phyloP scores from a whole-genome alignment of 2,888 invertebrate genomes.

The Luffia ferchaultella region DNA sequence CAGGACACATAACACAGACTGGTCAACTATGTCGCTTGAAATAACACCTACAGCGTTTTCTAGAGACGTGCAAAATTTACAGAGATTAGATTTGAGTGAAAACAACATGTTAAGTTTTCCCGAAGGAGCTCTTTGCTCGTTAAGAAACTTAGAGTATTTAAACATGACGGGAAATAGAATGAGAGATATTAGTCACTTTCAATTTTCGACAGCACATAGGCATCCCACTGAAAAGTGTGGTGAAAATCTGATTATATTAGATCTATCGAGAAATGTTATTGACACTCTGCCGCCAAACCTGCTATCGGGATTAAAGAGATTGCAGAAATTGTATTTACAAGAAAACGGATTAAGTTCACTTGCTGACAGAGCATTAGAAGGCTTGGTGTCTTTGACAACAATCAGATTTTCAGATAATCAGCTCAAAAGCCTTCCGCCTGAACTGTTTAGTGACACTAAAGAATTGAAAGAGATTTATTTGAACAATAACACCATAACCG shows the following conservation, averaged over 20 bases:
- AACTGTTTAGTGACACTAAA: conserved; percentile 80
- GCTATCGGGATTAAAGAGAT: conserved; percentile 73
- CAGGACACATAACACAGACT: conserved; percentile 84
- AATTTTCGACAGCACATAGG: conserved; percentile 68
- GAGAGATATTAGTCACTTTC: conserved; percentile 76
- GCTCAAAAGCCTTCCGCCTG: conserved; percentile 81
- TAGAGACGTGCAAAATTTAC: conserved; percentile 75
- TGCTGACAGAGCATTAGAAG: conserved; percentile 81
- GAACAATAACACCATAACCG: conserved; percentile 83
- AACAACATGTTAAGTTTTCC: conserved; percentile 85
- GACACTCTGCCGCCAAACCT: conserved; percentile 76
- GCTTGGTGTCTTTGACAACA: conserved; percentile 74
- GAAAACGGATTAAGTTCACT: conserved; percentile 79
- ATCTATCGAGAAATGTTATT: conserved; percentile 81
- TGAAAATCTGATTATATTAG: conserved; percentile 73
- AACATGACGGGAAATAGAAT: conserved; percentile 84
- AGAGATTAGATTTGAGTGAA: conserved; percentile 78
- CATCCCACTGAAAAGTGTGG: conserved; percentile 74
- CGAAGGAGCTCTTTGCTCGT: conserved; percentile 78
- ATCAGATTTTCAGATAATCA: conserved; percentile 84
- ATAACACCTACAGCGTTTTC: conserved; percentile 78
- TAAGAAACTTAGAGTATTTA: conserved; percentile 75
- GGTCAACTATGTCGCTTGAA: conserved; percentile 82
- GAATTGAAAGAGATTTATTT: conserved; percentile 83
- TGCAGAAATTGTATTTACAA: conserved; percentile 79